A percentile compares a stretch with the other conserved stretches of the same genome.
phyloP scores from a whole-genome alignment of 2,797 vertebrate genomes.

The Cynopterus sphinx region DNA sequence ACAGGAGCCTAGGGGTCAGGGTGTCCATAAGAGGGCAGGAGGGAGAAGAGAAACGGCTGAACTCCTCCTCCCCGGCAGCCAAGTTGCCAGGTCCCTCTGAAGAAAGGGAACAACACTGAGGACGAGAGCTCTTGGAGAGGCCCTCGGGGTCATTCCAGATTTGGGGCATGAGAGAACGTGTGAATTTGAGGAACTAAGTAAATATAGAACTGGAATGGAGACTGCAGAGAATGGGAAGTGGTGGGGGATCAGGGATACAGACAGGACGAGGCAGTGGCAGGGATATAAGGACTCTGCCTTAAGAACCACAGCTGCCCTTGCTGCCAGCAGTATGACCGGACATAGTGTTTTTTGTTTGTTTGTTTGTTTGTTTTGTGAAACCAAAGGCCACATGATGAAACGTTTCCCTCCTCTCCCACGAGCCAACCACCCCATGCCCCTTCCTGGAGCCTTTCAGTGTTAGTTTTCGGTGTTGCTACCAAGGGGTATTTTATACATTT shows the following conservation, averaged over 20 bases:
- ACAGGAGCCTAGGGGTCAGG: background rate
- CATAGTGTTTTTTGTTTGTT: background rate
- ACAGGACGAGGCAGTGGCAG: background rate
- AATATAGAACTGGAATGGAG: background rate
- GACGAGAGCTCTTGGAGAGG: background rate
- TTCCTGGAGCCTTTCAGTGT: background rate
- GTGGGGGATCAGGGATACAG: background rate
- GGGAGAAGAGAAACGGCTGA: background rate
- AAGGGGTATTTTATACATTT: background rate
- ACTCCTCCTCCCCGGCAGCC: too few species aligned
- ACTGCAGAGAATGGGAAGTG: background rate
- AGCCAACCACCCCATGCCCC: background rate
- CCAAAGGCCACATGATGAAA: background rate
- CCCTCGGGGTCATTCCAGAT: background rate
- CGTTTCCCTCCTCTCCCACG: background rate
- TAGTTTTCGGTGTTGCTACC: background rate
- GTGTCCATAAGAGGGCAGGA: too few species aligned
- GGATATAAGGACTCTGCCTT: background rate
- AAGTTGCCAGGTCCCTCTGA: background rate
- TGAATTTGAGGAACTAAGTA: background rate
- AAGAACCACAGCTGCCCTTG: background rate
- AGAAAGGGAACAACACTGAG: background rate
- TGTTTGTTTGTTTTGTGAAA: background rate
- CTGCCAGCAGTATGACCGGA: too few species aligned
- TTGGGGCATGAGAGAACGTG: background rate